Conservation (phyloP, 2,797 vertebrate genomes). For the Enteromius viviparus region DNA sequence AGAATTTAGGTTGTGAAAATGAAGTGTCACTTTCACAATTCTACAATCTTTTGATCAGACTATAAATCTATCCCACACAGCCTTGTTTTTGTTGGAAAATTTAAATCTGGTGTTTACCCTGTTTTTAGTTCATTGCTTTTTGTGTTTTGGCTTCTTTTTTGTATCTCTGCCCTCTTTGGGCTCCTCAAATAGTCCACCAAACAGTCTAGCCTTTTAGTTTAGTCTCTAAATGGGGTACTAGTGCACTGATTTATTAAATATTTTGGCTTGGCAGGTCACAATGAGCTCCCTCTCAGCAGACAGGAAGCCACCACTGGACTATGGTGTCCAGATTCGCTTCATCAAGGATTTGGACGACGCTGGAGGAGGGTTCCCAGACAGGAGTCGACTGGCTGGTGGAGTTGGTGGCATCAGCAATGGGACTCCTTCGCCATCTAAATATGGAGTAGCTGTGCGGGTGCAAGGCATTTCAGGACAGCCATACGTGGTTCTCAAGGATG, state of each 20-base stretch:
- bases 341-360: slow-evolving; percentile 86
- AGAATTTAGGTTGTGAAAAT: background rate
- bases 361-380: slow-evolving; percentile 72
- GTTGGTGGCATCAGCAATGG: slow-evolving; percentile 33
- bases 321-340: slow-evolving; percentile 96
- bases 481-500: slow-evolving; percentile 93
- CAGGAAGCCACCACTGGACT: slow-evolving; percentile 83
- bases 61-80: background rate
- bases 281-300: slow-evolving; percentile 80
- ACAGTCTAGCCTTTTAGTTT: background rate
- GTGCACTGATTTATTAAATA: background rate
- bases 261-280: slow-evolving; percentile 58
- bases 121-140: background rate
- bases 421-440: slow-evolving; percentile 73
- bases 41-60: background rate
- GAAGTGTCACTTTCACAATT: background rate
- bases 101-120: background rate
- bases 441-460: slow-evolving; percentile 91
- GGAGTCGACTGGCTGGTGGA: slow-evolving; percentile 64
- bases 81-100: background rate
- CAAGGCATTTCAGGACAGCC: slow-evolving; percentile 96
- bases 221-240: background rate
- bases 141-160: background rate
- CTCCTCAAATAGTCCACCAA: background rate
- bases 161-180: background rate